A percentile compares a stretch with the other conserved stretches of the same genome.
These are phyloP conservation scores for Oryzias dopingdopingensis DNA, from an alignment of 2,797 vertebrate genomes.

Conservation along the genomic window DNA sequence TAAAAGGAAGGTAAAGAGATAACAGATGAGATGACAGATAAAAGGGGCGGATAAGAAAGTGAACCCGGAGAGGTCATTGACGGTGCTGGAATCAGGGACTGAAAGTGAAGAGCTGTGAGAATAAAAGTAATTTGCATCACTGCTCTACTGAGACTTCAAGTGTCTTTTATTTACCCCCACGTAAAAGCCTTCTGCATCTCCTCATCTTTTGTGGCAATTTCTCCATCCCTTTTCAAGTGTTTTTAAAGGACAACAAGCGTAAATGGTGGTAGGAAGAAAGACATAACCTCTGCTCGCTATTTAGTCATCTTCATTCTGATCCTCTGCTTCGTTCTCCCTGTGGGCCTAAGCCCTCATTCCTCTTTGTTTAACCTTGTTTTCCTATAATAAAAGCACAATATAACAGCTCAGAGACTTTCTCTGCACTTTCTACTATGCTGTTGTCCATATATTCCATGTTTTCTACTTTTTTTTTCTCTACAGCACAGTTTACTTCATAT, in stretches of 20 bases:
- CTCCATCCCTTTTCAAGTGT: slow-evolving; percentile 27
- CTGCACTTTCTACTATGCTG: not conserved
- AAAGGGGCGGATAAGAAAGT: slow-evolving; percentile 9
- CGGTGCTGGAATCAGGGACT: slow-evolving; percentile 47
- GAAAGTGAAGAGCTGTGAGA: slow-evolving; percentile 50
- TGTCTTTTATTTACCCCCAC: slow-evolving; percentile 59
- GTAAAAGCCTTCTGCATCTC: slow-evolving; percentile 1
- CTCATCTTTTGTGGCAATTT: slow-evolving; percentile 29
- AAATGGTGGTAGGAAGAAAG: slow-evolving; percentile 30
- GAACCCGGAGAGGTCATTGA: slow-evolving; percentile 47
- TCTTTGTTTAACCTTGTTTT: not conserved
- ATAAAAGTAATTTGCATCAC: slow-evolving; percentile 70
- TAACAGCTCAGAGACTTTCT: not conserved
- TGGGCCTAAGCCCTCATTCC: slow-evolving; percentile 10
- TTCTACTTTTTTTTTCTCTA: too few species aligned
- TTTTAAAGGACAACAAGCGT: slow-evolving; percentile 48
- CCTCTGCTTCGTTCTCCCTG: slow-evolving; percentile 11
- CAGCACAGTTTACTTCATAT: too few species aligned
- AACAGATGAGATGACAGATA: slow-evolving; percentile 18
- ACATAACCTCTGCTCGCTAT: slow-evolving; percentile 20
- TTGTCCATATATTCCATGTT: not conserved
- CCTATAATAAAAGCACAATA: slow-evolving; percentile 1
- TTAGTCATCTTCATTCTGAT: slow-evolving; percentile 20
- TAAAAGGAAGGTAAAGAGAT: slow-evolving; percentile 6
- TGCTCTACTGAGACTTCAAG: slow-evolving; percentile 58